Percentiles rank a stretch among this genome's conserved stretches.
Evolutionary conservation across 2,797 vertebrate species (phyloP).

Genomic region (Sparus aurata): DNA sequence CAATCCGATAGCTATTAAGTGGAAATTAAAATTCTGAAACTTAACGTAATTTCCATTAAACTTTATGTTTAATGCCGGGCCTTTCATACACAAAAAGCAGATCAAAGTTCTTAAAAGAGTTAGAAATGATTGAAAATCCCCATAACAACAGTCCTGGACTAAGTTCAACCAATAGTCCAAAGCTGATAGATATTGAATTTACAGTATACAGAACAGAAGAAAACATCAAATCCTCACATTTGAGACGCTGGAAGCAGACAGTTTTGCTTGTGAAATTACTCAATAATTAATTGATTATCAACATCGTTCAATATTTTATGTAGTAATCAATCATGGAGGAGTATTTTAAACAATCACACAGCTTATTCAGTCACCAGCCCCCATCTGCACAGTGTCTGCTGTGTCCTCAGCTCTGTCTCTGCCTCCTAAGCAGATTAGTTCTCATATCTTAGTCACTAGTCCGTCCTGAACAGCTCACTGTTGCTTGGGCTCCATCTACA

Average conservation of each 20-base stretch:
- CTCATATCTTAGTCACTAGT: conserved; percentile 54
- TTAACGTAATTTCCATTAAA: neutral
- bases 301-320: neutral
- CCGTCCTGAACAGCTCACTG: conserved; percentile 24
- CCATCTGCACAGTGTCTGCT: neutral
- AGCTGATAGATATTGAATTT: neutral
- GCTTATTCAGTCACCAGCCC: neutral
- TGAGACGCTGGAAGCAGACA: neutral
- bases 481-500: conserved; percentile 28
- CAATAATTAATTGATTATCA: neutral
- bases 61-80: neutral
- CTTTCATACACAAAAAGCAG: neutral
- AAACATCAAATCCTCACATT: neutral
- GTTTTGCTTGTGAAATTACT: neutral
- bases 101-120: neutral
- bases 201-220: neutral
- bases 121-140: neutral
- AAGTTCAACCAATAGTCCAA: neutral
- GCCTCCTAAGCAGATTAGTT: conserved; percentile 69
- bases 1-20: neutral
- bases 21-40: neutral
- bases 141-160: neutral
- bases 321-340: neutral
- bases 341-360: neutral
- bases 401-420: conserved; percentile 33